A percentile compares a stretch with the other conserved stretches of the same genome.
These are phyloP conservation scores for Electrophaes corylata DNA, from an alignment of 2,888 invertebrate species.

Conservation along the genomic window DNA sequence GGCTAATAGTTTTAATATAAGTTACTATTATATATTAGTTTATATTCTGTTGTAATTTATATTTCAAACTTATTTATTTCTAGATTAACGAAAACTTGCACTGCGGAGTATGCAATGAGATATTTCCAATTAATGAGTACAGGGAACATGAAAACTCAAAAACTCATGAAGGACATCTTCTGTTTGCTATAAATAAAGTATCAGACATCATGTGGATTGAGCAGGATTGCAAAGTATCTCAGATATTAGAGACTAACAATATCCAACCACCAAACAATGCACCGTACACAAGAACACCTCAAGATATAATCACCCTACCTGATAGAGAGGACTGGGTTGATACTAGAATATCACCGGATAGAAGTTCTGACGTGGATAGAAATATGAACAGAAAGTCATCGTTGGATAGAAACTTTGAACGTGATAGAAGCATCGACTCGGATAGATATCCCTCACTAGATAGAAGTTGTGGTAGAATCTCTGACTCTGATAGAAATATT, in stretches of 20 bases:
- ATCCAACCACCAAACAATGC: conserved; percentile 16
- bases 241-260: conserved; percentile 8
- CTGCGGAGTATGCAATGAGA: conserved; percentile 47
- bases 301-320: not conserved
- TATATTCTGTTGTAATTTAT: no score
- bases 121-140: conserved; percentile 18
- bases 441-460: not conserved
- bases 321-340: not conserved
- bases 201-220: conserved; percentile 18
- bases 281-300: not conserved
- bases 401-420: not conserved
- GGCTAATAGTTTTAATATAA: no score
- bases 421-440: not conserved
- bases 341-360: not conserved
- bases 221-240: not conserved
- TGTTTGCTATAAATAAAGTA: conserved; percentile 33
- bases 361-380: not conserved
- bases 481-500: not conserved
- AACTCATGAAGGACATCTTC: conserved; percentile 24
- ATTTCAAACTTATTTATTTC: conserved; percentile 32
- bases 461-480: not conserved
- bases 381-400: not conserved
- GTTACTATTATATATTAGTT: no score
- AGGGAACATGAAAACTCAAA: conserved; percentile 26
- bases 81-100: conserved; percentile 49